Evolutionary conservation across 2,797 vertebrate genomes (phyloP).

Genomic region (Danio choprae): DNA sequence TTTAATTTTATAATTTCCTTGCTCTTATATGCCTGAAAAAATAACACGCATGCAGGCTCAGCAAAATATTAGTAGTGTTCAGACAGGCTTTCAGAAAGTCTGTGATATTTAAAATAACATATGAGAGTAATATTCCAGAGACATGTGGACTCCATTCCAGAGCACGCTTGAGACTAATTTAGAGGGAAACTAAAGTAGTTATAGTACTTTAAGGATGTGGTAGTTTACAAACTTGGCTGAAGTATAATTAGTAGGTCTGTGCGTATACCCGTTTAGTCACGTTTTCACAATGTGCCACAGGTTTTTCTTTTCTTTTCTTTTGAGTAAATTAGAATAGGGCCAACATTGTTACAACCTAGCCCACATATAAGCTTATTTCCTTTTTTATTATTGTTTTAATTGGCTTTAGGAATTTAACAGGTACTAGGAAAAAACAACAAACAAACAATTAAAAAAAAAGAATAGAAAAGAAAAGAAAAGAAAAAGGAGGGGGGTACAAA

Average conservation of each 20-base stretch:
- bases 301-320: not conserved
- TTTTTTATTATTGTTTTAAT: too few relatives aligned
- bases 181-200: not conserved
- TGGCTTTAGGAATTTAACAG: too few relatives aligned
- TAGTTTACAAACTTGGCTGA: slow-evolving; percentile 1
- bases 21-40: slow-evolving; percentile 39
- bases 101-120: slow-evolving; percentile 15
- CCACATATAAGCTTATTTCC: too few relatives aligned
- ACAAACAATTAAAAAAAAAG: too few relatives aligned
- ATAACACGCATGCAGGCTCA: not conserved
- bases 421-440: too few relatives aligned
- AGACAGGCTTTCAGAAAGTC: slow-evolving; percentile 6
- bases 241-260: slow-evolving; percentile 28
- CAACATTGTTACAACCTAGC: not conserved
- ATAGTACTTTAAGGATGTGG: not conserved
- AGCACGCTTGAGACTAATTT: not conserved
- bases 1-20: slow-evolving; percentile 63
- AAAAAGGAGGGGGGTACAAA: too few relatives aligned
- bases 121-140: slow-evolving; percentile 2
- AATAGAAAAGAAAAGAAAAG: too few relatives aligned
- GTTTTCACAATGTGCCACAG: not conserved
- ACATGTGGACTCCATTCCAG: not conserved
- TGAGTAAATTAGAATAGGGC: not conserved
- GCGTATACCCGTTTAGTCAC: slow-evolving; percentile 29
- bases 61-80: not conserved